Evolutionary conservation across 1,140 invertebrate species (phyloP), one percentile per base, ranked within the genome.

Genomic region (Branchinecta lindahli): DNA sequence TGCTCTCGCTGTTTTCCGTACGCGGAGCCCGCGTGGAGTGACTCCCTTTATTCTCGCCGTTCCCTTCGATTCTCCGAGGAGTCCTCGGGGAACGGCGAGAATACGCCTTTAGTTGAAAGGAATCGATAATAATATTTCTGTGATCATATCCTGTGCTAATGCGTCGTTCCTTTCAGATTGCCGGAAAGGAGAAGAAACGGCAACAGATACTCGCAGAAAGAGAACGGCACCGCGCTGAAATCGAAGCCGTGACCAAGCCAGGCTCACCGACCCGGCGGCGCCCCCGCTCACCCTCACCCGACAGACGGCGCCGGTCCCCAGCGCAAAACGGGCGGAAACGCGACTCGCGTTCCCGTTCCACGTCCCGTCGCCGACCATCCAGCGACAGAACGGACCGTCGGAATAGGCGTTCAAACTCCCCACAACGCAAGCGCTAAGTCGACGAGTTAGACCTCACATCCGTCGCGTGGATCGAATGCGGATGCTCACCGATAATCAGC

Each of bases 151-250:
- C 6, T 44, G 66, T 8, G 10, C 7, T 47, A 65, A 44, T 69
- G 47, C 45, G 65, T 66, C 79, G 12, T 72, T 10, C 12, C 44
- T 33, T 10, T 18, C 76, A 92, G 89, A 92, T 93, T 77, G 87
- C 87, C 70, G 84, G 89, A 73, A 92, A 92, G 78, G 90, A 92
- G 81, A 88, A 91, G 77, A 87, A 90, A 79, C 82, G 91, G 68
- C 84, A 88, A 68, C 86, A 90, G 75, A 88, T 90, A 75, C 88
- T 92, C 85, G 88, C 87, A 45, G 90, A 92, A 78, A 87, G 91
- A 74, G 89, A 91, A 75, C 82, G 87, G 67, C 83, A 86, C 74
- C 76, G 89, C 74, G 86, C 87, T 78, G 88, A 89, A 79, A 82
- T 84, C 73, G 81, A 81, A 73, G 78, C 77, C 44, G 78, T 80